These are phyloP conservation scores for Callimorpha dominula DNA, from an alignment of 2,888 invertebrate genomes.

Conservation along the genomic window DNA sequence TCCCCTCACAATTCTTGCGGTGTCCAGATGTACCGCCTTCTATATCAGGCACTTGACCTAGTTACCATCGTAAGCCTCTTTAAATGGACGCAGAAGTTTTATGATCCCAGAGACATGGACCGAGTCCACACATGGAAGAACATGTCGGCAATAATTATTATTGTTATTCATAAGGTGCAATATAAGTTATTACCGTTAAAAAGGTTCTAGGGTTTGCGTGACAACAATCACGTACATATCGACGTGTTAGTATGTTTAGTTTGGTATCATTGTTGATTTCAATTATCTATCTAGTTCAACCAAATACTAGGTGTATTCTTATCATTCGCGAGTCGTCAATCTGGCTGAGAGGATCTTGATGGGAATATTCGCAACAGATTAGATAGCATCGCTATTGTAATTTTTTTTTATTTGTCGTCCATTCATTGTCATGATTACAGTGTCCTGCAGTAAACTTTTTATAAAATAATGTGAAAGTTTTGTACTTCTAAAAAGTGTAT, in stretches of 20 bases:
- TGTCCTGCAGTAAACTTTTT: background rate
- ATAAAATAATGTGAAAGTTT: background rate
- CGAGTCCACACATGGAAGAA: background rate
- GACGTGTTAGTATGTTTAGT: constrained; percentile 13
- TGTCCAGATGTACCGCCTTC: background rate
- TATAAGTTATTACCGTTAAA: no score
- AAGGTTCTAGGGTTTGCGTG: constrained; percentile 25
- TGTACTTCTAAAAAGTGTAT: no score
- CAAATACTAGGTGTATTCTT: constrained; percentile 27
- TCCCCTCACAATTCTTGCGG: background rate
- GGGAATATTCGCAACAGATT: background rate
- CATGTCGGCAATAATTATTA: background rate
- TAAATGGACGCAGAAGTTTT: background rate
- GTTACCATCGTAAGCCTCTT: background rate
- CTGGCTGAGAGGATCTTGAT: constrained; percentile 16
- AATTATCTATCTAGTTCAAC: constrained; percentile 51
- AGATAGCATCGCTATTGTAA: background rate
- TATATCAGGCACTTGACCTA: background rate
- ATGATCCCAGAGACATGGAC: background rate
- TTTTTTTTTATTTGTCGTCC: background rate
- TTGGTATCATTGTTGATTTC: constrained; percentile 39
- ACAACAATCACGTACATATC: constrained; percentile 32
- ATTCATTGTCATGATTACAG: background rate
- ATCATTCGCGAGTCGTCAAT: constrained; percentile 33
- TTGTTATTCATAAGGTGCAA: no score